Base-by-base conservation (phyloP, 1,140 invertebrate species). In the Ceratosolen fusciceps region DNA sequence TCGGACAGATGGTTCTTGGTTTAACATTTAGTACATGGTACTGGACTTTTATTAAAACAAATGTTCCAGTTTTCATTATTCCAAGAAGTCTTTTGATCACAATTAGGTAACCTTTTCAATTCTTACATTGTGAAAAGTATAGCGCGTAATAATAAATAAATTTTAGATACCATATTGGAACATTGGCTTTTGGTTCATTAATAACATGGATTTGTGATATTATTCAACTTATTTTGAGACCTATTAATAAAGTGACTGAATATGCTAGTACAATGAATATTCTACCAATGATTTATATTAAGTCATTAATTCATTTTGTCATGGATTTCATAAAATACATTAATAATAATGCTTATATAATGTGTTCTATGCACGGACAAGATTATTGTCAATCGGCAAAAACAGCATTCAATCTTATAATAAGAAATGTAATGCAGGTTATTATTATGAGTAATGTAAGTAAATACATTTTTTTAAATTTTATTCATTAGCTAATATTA, bases 361-460 rank as follows among this genome's bases (percentile, higher is more conserved):
- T 99, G 96, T 97, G 96, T 87, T 97, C 98, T 2, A 94, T 99
- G 58, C 96, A 98, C 90, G 98, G 98, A 0, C 96, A 96, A 86
- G 95, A 94, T 85, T 99, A 99, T 90, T 98, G 96, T 86, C 87
- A 88, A 1, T 97, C 97, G 80, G 97, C 98, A 0, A 94, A 93
- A 87, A 94, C 97, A 87, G 95, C 97, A 1, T 98, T 99, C 85
- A 94, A 93, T 82, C 91, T 99, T 60, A 92, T 99, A 8, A 94
- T 98, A 92, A 92, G 97, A 81, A 99, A 99, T 90, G 93, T 96
- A 67, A 84, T 95, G 29, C 91, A 98, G 82, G 96, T 97, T 8
- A 93, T 97, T 19, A 96, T 99, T 9, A 87, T 99, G 9, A 96
- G 98, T 87, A 96, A 98, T 91, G 95, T 96, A 88, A 88, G 80